Conservation (phyloP, 2,113 vertebrate species). For the Tupaia chinensis region DNA sequence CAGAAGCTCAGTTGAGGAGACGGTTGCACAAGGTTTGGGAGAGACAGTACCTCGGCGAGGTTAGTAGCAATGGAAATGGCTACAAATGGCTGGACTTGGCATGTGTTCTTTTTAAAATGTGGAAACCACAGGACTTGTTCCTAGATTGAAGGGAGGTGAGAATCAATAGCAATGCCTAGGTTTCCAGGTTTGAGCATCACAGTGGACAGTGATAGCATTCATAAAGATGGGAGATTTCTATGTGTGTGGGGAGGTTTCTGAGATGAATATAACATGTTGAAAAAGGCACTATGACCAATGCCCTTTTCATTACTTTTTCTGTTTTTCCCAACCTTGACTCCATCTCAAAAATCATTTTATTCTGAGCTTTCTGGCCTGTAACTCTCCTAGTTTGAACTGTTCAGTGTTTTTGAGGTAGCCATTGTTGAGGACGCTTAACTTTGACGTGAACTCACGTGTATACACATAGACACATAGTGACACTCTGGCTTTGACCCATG, state of each 20-base stretch:
- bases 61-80: neutral
- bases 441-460: neutral
- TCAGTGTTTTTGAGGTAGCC: neutral
- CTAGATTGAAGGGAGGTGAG: too few species aligned
- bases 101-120: neutral
- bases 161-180: neutral
- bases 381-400: neutral
- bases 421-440: neutral
- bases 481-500: neutral
- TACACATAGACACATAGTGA: neutral
- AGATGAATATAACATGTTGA: neutral
- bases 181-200: neutral
- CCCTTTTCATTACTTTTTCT: too few species aligned
- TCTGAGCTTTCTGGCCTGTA: neutral
- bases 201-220: neutral
- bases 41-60: neutral
- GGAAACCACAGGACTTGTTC: neutral
- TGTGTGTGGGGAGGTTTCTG: accelerated
- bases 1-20: neutral
- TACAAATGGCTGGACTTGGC: neutral
- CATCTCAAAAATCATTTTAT: neutral
- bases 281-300: neutral
- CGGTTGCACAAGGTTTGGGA: neutral
- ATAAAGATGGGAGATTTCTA: neutral
- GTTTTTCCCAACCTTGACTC: neutral